Conservation (phyloP, 2,113 vertebrate genomes). For the Oryzias curvinotus region DNA sequence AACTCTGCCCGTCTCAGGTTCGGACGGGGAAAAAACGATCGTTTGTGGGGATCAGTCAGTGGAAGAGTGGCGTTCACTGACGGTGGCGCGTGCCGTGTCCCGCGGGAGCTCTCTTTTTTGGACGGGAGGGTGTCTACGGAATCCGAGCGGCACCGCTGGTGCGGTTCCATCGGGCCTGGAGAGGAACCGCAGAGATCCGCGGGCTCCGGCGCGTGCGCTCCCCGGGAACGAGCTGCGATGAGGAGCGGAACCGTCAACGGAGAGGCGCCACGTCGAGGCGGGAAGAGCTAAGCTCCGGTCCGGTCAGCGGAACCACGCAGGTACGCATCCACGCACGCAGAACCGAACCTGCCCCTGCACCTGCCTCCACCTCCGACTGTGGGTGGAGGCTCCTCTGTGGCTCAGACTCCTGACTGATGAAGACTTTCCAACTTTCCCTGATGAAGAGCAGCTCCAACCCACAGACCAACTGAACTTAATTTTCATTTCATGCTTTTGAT, state of each 20-base stretch:
- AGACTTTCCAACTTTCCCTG: too few species aligned
- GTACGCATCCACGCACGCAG: too few species aligned
- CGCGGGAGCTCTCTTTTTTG: conserved; percentile 49
- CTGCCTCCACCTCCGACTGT: too few species aligned
- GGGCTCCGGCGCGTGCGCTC: conserved; percentile 2
- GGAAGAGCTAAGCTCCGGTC: conserved; percentile 54
- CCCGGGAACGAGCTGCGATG: conserved; percentile 41
- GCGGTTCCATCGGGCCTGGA: conserved; percentile 13
- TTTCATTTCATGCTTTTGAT: too few species aligned
- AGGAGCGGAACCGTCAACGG: conserved; percentile 29
- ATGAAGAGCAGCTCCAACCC: too few species aligned
- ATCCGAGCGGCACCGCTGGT: conserved; percentile 9
- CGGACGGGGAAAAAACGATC: neutral
- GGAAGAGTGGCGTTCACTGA: too few species aligned
- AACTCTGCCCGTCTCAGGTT: neutral
- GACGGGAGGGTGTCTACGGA: conserved; percentile 25
- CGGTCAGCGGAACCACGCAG: too few species aligned
- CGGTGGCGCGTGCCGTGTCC: conserved; percentile 17
- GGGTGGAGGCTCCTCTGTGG: too few species aligned
- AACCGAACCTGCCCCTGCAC: too few species aligned
- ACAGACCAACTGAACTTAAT: too few species aligned
- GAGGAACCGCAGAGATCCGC: neutral
- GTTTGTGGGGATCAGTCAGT: too few species aligned
- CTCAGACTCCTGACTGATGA: too few species aligned
- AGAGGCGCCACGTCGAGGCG: conserved; percentile 51